Evolutionary conservation across 2,797 vertebrate species (phyloP), one percentile per base, ranked within the genome.

Genomic region (Hemibagrus guttatus): DNA sequence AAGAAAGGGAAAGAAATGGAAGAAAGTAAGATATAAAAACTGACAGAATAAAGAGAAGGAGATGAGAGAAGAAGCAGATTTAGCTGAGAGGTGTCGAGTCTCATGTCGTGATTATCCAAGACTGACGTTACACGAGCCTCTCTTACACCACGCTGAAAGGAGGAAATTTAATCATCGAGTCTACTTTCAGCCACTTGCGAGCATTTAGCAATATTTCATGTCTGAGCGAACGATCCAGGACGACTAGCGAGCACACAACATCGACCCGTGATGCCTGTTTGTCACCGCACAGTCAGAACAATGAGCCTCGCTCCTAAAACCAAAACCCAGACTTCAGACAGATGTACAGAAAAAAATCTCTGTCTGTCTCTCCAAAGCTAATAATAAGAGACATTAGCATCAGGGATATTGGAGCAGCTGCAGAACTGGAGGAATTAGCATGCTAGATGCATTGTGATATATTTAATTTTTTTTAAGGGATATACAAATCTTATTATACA

Each of bases 241-340:
- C 4, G 11, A 12, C 35, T 59, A 79, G 54, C 31, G 6, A 23
- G 76, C 0, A 6, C 31, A 42, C 11, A n/a, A 42, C 56, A 26
- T 16, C 56, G 56, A 9, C 42, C 71, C 21, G 42, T 49, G 39
- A 59, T 28, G 17, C 54, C 54, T 23, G 31, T 79, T 79, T 14
- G 49, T 28, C 26, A 31, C 42, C 12, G 26, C 39, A 49, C 11
- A 4, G 49, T 58, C 54, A 14, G 54, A 14, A 79, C 31, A 6
- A 79, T 35, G 17, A 58, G 13, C 54, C 54, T 39, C 54, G 4
- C 1, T 79, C 21, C 78, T 42, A 6, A 59, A 39, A 39, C 76
- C 54, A 19, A 76, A 56, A 31, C 49, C 74, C 49, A 78, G 52
- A 76, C n/a, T 56, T 21, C 76, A 59, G 31, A 79, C 75, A 49